A percentile compares a stretch with the other conserved stretches of the same genome.
Conservation (phyloP, 2,888 invertebrate genomes). For the Microctonus hyperodae region DNA sequence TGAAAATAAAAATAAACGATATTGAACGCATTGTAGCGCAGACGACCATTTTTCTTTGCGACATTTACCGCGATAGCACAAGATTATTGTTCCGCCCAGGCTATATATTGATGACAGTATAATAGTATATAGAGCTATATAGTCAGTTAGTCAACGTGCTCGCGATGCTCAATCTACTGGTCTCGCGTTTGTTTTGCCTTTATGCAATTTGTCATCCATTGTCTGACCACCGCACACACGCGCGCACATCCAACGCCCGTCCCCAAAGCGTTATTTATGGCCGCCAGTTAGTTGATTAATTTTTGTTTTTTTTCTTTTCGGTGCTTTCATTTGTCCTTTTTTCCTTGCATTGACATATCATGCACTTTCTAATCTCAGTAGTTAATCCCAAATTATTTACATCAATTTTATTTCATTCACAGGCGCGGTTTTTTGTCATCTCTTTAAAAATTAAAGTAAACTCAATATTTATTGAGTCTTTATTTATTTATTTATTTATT, state of each 20-base stretch:
- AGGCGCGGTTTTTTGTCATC: background rate
- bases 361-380: background rate
- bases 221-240: slow-evolving; percentile 43
- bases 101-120: slow-evolving; percentile 51
- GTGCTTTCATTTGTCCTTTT: background rate
- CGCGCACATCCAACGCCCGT: slow-evolving; percentile 14
- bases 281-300: slow-evolving; percentile 55
- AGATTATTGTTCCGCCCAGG: slow-evolving; percentile 46
- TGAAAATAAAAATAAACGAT: slow-evolving; percentile 13
- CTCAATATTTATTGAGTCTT: slow-evolving; percentile 13
- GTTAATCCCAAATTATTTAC: background rate
- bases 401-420: background rate
- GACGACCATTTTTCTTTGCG: slow-evolving; percentile 49
- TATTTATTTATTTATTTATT: too few species aligned
- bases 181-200: slow-evolving; percentile 53
- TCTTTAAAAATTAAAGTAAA: background rate
- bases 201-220: slow-evolving; percentile 60
- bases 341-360: background rate
- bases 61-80: slow-evolving; percentile 40
- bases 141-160: slow-evolving; percentile 26
- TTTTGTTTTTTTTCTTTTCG: slow-evolving; percentile 37
- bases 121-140: slow-evolving; percentile 25
- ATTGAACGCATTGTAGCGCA: too few species aligned
- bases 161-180: slow-evolving; percentile 48
- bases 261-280: slow-evolving; percentile 56